Evolutionary conservation across 2,797 vertebrate genomes (phyloP), one percentile per base, ranked within the genome.

Genomic region (Anableps anableps): DNA sequence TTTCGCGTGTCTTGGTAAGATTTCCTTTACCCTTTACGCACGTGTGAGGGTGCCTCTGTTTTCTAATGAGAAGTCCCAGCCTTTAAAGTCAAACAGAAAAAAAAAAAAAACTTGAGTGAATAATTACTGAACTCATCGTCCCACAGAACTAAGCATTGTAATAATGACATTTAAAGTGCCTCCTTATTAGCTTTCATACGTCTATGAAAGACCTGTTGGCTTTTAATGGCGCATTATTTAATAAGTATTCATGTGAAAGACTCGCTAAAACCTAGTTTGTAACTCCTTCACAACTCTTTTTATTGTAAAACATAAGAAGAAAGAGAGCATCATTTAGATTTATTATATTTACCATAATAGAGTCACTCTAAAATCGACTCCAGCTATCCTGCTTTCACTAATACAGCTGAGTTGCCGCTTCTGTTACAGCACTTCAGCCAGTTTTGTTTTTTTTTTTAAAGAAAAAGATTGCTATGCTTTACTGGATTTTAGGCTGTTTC

Each of bases 1-100:
- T 29, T 60, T 73, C 45, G 26, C 38, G 5, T 10, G 11, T 50
- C 34, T 45, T 11, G 75, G 80, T 85, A 72, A 84, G 81, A 36
- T 14, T 72, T 74, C 19, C 66, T 41, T 68, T 21, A 55, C 74
- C 19, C 83, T 45, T 88, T 84, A 83, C 81, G 80, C 88, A 77
- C 55, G 11, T 71, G 74, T 2, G 19, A 80, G 36, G 21, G 77
- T 55, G 47, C 41, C 21, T 9, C 21, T 0, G 0, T 16, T 55
- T 36, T 53, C 23, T 48, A 47, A 31, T 68, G 31, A 60, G 31
- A 45, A 41, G 50, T 16, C 11, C 9, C 5, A 53, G 19, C 19
- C 11, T 8, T 62, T 8, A 48, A 60, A 38, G 19, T 36, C 4
- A 60, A 29, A 60, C 7, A 4, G 26, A n/a, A 66, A 34, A 6